Conservation (phyloP, 2,113 vertebrate species). For the Peromyscus polionotus region DNA sequence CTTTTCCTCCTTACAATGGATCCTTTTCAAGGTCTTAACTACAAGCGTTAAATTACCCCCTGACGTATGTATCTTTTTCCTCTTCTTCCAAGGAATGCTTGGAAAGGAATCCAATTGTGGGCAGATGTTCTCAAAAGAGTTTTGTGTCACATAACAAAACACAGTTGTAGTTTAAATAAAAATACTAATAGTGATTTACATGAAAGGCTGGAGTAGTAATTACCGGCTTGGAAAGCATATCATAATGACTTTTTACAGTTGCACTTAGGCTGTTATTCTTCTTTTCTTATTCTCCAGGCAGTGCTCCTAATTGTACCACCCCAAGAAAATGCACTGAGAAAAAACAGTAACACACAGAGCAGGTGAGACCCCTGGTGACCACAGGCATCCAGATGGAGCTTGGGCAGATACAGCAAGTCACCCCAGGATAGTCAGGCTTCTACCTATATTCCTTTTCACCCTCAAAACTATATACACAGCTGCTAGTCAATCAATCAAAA, state of each 20-base stretch:
- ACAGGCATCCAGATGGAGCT: not conserved
- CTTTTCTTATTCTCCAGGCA: conserved; percentile 66
- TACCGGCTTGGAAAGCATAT: conserved; percentile 73
- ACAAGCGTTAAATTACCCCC: conserved; percentile 67
- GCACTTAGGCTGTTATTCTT: conserved; percentile 62
- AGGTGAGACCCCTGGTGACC: not conserved
- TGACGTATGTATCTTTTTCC: conserved; percentile 57
- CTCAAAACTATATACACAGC: not conserved
- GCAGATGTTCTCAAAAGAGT: conserved; percentile 76
- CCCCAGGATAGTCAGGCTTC: not conserved
- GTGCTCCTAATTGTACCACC: conserved; percentile 48
- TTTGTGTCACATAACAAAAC: conserved; percentile 73
- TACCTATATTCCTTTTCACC: not conserved
- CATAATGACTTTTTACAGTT: conserved; percentile 72
- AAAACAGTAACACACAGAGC: conserved; percentile 1
- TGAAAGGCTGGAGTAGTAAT: conserved; percentile 70
- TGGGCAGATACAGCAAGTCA: not conserved
- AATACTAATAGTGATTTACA: conserved; percentile 74
- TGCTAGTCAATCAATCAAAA: not conserved
- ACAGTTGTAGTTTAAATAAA: conserved; percentile 74
- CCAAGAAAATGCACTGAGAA: conserved; percentile 55
- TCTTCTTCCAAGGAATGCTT: conserved; percentile 67
- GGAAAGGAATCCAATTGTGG: conserved; percentile 78
- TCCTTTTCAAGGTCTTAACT: conserved; percentile 71
- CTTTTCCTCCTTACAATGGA: conserved; percentile 39